Evolutionary conservation across 1,140 invertebrate genomes (phyloP), one percentile per base, ranked within the genome.

Genomic region (Euwallacea fornicatus): DNA sequence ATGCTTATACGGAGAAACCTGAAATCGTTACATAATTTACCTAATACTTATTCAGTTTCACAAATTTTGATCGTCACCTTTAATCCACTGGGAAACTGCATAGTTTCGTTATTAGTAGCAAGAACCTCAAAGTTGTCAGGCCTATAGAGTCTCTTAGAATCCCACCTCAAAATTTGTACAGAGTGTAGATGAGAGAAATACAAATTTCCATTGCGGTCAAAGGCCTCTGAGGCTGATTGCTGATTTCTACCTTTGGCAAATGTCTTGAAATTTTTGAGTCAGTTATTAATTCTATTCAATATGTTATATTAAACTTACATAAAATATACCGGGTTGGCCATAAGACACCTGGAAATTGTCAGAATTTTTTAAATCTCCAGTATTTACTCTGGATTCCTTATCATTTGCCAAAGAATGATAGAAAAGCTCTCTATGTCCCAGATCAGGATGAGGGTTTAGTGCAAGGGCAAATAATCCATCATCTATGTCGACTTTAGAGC

Each of bases 371-470:
- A 93, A 78, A 0, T 89, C 77, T 6, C 83, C 86, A 0, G 90
- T 87, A 0, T 84, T 82, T 0, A 93, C 89, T 55, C 85, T 86
- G 63, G 88, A 88, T 81, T 93, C 91, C 0, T 86, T 86, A 2
- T 82, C 84, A 61, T 90, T 89, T 0, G 91, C 89, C 69, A 94
- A 80, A 0, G 90, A 85, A 78, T 93, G 91, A 83, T 91, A 94
- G 78, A 88, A 93, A 0, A 94, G 82, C 62, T 82, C 86, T n/a
- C 88, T 85, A 21, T 90, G 88, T 33, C 21, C 21, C 0, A 77
- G 74, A 6, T 83, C 78, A 0, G 71, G 75, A 7, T 83, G 78
- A 0, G 88, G 88, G 0, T 88, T 85, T 7, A 93, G 73, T 0
- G 89, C 86, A 73, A 93, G 78, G 0, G 89, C 89, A 7, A 93